Evolutionary conservation across 1,140 invertebrate genomes (phyloP).

Genomic region (Leptinotarsa lineolata): DNA sequence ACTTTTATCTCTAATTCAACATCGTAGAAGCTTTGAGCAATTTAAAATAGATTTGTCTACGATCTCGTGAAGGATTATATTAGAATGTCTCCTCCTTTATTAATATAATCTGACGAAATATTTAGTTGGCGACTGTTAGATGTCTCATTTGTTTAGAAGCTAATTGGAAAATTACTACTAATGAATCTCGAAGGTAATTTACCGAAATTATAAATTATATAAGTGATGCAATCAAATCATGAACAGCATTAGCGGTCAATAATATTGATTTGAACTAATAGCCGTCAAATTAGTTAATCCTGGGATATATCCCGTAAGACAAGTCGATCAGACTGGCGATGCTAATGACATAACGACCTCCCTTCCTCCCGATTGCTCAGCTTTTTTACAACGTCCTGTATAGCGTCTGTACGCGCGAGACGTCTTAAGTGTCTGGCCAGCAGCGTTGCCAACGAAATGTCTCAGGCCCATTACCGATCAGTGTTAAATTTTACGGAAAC

Average conservation of each 20-base stretch:
- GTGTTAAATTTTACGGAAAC: too few relatives aligned
- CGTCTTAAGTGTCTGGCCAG: neutral
- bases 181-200: neutral
- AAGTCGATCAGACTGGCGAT: conserved; percentile 20
- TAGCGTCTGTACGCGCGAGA: neutral
- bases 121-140: too few relatives aligned
- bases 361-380: neutral
- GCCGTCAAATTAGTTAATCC: conserved; percentile 12
- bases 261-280: conserved; percentile 10
- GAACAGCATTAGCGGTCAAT: neutral
- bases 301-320: conserved; percentile 4
- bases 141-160: too few relatives aligned
- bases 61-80: too few relatives aligned
- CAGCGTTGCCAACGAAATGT: too few relatives aligned
- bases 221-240: neutral
- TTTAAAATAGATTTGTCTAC: too few relatives aligned
- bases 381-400: neutral
- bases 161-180: neutral
- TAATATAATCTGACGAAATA: too few relatives aligned
- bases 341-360: neutral
- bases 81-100: too few relatives aligned
- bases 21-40: too few relatives aligned
- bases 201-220: neutral
- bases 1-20: too few relatives aligned
- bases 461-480: too few relatives aligned